These are phyloP conservation scores for Oeneis ivallda DNA, from an alignment of 2,888 invertebrate genomes.

Conservation along the genomic window DNA sequence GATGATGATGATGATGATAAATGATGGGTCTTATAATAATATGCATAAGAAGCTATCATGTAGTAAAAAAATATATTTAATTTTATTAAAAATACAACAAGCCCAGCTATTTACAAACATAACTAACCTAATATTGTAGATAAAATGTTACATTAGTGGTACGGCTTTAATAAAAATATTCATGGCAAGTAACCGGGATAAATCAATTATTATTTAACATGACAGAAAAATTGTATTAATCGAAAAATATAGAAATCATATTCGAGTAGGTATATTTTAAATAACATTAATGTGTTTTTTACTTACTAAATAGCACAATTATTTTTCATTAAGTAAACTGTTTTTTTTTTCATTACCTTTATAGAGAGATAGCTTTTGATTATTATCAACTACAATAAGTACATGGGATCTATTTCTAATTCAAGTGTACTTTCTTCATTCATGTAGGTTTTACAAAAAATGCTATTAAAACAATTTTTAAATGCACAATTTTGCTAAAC, in stretches of 20 bases:
- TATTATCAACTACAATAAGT: neutral
- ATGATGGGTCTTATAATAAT: slow-evolving; percentile 1
- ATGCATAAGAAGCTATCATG: slow-evolving; percentile 5
- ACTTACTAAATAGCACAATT: neutral
- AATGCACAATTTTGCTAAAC: slow-evolving; percentile 1
- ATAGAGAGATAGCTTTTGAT: neutral
- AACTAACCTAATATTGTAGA: slow-evolving; percentile 29
- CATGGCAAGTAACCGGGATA: slow-evolving; percentile 46
- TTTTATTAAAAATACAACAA: slow-evolving; percentile 27
- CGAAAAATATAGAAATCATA: neutral
- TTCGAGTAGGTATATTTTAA: neutral
- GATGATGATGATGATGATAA: slow-evolving; percentile 12
- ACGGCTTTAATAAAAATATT: slow-evolving; percentile 48
- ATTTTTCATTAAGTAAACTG: neutral
- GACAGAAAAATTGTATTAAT: slow-evolving; percentile 10
- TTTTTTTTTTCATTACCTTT: neutral
- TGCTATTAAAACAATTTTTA: neutral
- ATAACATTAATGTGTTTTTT: neutral
- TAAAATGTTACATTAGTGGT: slow-evolving; percentile 51
- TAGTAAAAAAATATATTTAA: slow-evolving; percentile 8
- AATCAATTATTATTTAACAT: slow-evolving; percentile 2
- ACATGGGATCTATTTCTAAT: neutral
- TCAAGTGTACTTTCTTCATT: neutral
- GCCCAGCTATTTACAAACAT: slow-evolving; percentile 44
- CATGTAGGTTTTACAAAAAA: neutral